Evolutionary conservation across 2,797 vertebrate genomes (phyloP).

Genomic region (Sebastes diaconus): DNA sequence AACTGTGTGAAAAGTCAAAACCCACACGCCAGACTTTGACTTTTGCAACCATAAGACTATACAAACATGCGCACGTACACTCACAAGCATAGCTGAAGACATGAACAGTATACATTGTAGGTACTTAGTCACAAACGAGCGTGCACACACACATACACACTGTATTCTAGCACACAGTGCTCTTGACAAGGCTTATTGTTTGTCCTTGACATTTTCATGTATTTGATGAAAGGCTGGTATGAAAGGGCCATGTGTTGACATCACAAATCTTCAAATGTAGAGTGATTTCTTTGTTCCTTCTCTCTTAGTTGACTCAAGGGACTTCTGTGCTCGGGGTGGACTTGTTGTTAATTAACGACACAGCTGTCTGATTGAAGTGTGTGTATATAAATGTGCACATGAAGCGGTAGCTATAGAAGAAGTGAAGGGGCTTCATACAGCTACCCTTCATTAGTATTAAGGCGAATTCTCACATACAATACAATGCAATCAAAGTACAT

Average conservation of each 20-base stretch:
- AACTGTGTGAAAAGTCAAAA: constrained; percentile 41
- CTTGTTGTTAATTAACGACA: constrained; percentile 69
- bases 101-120: background rate
- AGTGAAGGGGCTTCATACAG: constrained; percentile 14
- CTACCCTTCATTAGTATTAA: constrained; percentile 24
- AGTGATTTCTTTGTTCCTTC: constrained; percentile 64
- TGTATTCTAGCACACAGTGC: background rate
- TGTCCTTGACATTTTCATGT: constrained; percentile 73
- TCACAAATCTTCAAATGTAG: constrained; percentile 65
- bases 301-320: constrained; percentile 50
- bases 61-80: background rate
- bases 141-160: background rate
- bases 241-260: constrained; percentile 65
- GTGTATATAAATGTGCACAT: constrained; percentile 22
- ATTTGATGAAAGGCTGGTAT: constrained; percentile 66
- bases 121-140: background rate
- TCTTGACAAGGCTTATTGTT: constrained; percentile 50
- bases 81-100: background rate
- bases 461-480: background rate
- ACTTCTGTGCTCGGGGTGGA: constrained; percentile 48
- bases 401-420: constrained; percentile 25
- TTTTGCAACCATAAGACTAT: background rate
- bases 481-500: background rate
- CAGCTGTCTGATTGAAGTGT: constrained; percentile 52
- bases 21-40: constrained; percentile 17